These are phyloP conservation scores for Thripadectes ignobilis DNA, from an alignment of 2,797 vertebrate genomes.

Conservation along the genomic window DNA sequence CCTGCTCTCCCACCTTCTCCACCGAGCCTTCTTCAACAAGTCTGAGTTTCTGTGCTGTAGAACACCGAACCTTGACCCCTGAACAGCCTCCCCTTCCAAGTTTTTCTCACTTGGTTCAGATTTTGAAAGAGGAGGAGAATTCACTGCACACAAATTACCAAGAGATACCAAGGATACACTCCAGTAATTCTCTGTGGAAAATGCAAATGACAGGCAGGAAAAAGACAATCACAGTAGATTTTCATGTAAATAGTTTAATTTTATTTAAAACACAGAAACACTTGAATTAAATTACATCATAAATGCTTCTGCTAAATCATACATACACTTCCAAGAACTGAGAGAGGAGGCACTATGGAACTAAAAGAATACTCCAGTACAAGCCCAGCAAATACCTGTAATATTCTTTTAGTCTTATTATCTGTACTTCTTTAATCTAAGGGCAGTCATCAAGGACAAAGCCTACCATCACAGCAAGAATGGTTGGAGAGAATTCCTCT, in stretches of 20 bases:
- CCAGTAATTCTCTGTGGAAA: neutral
- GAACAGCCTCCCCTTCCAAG: neutral
- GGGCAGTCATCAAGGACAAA: neutral
- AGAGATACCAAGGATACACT: neutral
- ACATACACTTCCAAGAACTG: constrained; percentile 31
- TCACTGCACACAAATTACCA: neutral
- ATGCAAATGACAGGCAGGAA: neutral
- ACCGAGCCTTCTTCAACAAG: neutral
- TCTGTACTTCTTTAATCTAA: neutral
- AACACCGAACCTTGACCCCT: neutral
- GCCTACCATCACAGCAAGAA: neutral
- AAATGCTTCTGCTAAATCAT: constrained; percentile 66
- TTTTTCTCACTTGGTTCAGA: neutral
- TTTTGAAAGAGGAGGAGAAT: neutral
- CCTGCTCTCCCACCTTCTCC: neutral
- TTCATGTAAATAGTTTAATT: constrained; percentile 76
- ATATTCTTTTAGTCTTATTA: neutral
- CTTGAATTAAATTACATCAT: constrained; percentile 71
- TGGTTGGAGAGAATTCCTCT: neutral
- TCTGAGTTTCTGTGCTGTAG: neutral
- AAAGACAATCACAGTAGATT: constrained; percentile 28
- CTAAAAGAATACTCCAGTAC: constrained; percentile 30
- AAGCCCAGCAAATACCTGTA: constrained; percentile 24
- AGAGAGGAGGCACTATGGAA: constrained; percentile 32
- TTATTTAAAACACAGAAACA: constrained; percentile 68